Evolutionary conservation across 2,113 vertebrate species (phyloP).

Genomic region (Caranx melampygus): DNA sequence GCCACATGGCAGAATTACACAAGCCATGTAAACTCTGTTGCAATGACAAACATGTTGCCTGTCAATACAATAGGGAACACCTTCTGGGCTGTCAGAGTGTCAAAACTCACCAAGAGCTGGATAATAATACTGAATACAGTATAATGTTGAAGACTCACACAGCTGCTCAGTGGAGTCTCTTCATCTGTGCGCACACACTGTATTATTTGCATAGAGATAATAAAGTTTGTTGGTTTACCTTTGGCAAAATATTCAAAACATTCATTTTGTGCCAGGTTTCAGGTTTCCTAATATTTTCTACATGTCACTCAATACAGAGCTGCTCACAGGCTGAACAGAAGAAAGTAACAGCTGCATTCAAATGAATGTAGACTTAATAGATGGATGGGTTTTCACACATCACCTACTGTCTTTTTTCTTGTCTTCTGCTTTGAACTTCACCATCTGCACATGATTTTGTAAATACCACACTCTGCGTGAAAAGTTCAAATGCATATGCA

Average conservation of each 20-base stretch:
- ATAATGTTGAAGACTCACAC: background rate
- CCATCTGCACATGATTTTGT: constrained; percentile 35
- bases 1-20: constrained; percentile 26
- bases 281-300: background rate
- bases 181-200: background rate
- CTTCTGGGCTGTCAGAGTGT: background rate
- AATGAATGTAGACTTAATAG: background rate
- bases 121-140: background rate
- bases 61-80: background rate
- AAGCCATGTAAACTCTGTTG: constrained; percentile 41
- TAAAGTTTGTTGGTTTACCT: background rate
- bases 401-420: background rate
- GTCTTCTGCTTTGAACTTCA: background rate
- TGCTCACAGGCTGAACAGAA: background rate
- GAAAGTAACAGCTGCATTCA: background rate
- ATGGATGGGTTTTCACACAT: constrained; percentile 1
- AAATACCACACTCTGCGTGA: constrained; percentile 16
- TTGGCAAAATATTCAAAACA: background rate
- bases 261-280: background rate
- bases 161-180: background rate
- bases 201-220: background rate
- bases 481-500: constrained; percentile 43
- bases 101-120: background rate
- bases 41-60: constrained; percentile 50
- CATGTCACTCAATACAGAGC: background rate